Percentiles rank a stretch among this genome's conserved stretches.
Evolutionary conservation across 2,888 invertebrate species (phyloP).

Genomic region (Selenia dentaria): DNA sequence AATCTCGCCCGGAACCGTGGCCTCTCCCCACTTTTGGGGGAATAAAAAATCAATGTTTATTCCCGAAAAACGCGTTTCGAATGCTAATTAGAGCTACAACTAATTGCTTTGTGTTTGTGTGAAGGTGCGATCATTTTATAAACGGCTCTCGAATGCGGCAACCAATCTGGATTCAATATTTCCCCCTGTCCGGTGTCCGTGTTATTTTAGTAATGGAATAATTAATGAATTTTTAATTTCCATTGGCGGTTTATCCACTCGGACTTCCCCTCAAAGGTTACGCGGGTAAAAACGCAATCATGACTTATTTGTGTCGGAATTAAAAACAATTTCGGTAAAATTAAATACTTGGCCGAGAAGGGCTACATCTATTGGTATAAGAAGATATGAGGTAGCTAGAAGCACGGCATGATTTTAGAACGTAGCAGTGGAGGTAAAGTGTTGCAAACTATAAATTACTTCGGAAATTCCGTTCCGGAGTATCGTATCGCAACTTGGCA

Average conservation of each 20-base stretch:
- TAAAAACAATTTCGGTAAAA: neutral
- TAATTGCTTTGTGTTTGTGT: conserved; percentile 77
- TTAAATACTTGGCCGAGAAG: too few relatives aligned
- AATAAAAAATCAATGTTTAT: conserved; percentile 85
- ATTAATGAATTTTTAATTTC: conserved; percentile 43
- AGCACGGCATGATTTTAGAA: conserved; percentile 27
- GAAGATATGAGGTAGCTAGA: neutral
- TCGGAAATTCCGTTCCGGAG: conserved; percentile 67
- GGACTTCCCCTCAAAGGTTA: conserved; percentile 10
- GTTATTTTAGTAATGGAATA: conserved; percentile 40
- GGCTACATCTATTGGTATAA: neutral
- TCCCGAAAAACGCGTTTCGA: conserved; percentile 75
- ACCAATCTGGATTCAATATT: conserved; percentile 48
- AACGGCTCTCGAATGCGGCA: conserved; percentile 45
- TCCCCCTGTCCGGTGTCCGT: conserved; percentile 39
- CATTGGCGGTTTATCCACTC: conserved; percentile 29
- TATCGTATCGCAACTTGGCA: conserved; percentile 65
- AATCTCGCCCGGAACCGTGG: conserved; percentile 61
- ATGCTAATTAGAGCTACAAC: conserved; percentile 77
- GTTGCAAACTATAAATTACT: conserved; percentile 76
- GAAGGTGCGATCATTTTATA: conserved; percentile 58
- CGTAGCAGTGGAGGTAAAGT: conserved; percentile 52
- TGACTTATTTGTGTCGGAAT: conserved; percentile 13
- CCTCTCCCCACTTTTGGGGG: conserved; percentile 75
- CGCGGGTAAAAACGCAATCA: conserved; percentile 15